These are phyloP conservation scores for Leontopithecus rosalia DNA, from an alignment of 2,797 vertebrate genomes.

Conservation along the genomic window DNA sequence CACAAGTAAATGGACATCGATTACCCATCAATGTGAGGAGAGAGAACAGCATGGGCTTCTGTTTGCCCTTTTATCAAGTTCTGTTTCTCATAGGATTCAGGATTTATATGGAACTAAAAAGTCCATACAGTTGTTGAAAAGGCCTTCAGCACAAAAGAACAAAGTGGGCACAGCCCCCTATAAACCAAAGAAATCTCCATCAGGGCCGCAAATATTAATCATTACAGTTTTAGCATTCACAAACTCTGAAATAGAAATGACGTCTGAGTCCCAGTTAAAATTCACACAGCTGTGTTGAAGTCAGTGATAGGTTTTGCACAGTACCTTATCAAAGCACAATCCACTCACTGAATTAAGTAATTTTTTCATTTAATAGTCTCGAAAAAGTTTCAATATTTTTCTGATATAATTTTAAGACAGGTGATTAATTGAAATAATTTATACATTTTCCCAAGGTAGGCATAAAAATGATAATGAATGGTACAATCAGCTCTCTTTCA, in stretches of 20 bases:
- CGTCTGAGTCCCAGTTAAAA: background rate
- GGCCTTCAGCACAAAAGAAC: slow-evolving; percentile 43
- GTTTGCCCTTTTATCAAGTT: slow-evolving; percentile 62
- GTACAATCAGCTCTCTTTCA: background rate
- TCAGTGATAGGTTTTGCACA: background rate
- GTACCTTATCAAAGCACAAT: background rate
- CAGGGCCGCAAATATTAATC: slow-evolving; percentile 13
- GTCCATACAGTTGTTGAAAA: background rate
- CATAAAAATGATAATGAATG: background rate
- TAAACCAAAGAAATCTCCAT: background rate
- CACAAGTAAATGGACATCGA: slow-evolving; percentile 68
- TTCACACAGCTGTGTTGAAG: background rate
- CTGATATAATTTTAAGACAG: background rate
- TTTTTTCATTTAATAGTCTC: background rate
- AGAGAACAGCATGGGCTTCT: slow-evolving; percentile 44
- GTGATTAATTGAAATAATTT: background rate
- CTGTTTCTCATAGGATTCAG: background rate
- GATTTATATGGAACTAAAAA: slow-evolving; percentile 58
- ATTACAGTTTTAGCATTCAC: background rate
- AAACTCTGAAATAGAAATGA: slow-evolving; percentile 12
- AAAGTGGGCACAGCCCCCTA: background rate
- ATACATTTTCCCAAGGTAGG: background rate
- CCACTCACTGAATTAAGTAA: background rate
- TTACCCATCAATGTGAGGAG: slow-evolving; percentile 34
- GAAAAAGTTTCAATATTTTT: background rate